Evolutionary conservation across 2,797 vertebrate species (phyloP), one percentile per base, ranked within the genome.

Genomic region (Heliangelus exortis): DNA sequence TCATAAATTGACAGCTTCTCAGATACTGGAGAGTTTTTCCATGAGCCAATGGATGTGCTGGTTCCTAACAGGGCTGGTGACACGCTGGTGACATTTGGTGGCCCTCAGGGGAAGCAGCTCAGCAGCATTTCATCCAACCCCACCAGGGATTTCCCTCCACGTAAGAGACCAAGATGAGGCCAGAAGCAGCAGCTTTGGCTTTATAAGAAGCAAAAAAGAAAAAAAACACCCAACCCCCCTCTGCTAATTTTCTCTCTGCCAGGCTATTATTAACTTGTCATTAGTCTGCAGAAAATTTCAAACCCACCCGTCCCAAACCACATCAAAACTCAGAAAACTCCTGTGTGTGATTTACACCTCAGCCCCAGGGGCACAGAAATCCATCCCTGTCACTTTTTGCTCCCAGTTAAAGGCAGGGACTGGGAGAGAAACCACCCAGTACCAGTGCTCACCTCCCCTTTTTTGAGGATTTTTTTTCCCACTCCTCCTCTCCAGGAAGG

Each of bases 301-400:
- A 86, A 58, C 77, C 74, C 72, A 45, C 68, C 65, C 18, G 6
- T 51, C 78, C 78, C 66, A n/a, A 47, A 62, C 41, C 55, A 55
- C 25, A 43, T 36, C 13, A 87, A 84, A 58, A 74, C 79, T 66
- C 83, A 58, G 61, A 55, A 74, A 87, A 82, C 90, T 69, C 76
- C 50, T 10, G 45, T 1, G 1, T 4, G 1, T 41, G 63, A 90
- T 67, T 80, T 58, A 72, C 1, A 3, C 55, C 69, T 80, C 31
- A 54, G 53, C 36, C 33, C 16, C 67, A 8, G 51, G n/a, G 41
- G 71, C 6, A 23, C 58, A 58, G 23, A 68, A 36, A 69, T 59
- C 83, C 73, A 43, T 55, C 6, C 21, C 68, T 43, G 61, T 43
- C 72, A 61, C 57, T 89, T 68, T 15, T 28, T 31, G 47, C 10